Percentiles rank a stretch among this genome's conserved stretches.
phyloP scores from a whole-genome alignment of 2,888 invertebrate species.

The Volucella inanis region DNA sequence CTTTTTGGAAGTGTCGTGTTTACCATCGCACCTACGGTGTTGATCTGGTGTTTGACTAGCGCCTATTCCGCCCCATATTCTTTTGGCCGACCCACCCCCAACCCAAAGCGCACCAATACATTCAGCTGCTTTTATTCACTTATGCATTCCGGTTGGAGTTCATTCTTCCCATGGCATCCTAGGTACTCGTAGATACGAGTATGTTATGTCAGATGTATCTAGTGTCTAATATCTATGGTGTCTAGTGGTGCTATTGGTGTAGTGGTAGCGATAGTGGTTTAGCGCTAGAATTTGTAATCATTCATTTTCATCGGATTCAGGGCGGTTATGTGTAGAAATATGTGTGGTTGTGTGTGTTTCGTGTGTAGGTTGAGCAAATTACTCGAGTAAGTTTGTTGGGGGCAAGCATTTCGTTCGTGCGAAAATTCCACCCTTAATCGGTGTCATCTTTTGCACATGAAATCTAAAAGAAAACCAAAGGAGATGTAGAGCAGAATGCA shows the following conservation, averaged over 20 bases:
- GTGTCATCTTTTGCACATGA: constrained; percentile 75
- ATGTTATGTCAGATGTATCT: no score
- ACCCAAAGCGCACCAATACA: constrained; percentile 38
- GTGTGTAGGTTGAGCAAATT: background rate
- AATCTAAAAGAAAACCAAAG: constrained; percentile 67
- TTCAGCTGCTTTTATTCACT: constrained; percentile 59
- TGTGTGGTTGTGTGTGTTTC: constrained; percentile 23
- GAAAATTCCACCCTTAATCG: constrained; percentile 74
- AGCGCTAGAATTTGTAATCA: constrained; percentile 71
- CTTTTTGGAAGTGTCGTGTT: constrained; percentile 77
- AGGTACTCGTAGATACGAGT: no score
- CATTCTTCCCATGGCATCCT: constrained; percentile 45
- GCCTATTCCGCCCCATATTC: constrained; percentile 75
- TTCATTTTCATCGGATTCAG: constrained; percentile 37
- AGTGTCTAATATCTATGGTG: background rate
- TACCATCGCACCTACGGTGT: constrained; percentile 82
- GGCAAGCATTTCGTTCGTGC: constrained; percentile 66
- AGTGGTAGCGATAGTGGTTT: constrained; percentile 16
- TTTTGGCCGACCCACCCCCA: constrained; percentile 46
- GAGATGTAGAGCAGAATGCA: constrained; percentile 16
- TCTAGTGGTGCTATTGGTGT: constrained; percentile 26
- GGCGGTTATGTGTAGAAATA: background rate
- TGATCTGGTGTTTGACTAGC: constrained; percentile 80
- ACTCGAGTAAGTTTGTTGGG: constrained; percentile 46
- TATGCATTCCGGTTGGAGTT: constrained; percentile 66